These are phyloP conservation scores for Camponotus vicinus DNA, from an alignment of 1,140 invertebrate genomes.

Conservation along the genomic window DNA sequence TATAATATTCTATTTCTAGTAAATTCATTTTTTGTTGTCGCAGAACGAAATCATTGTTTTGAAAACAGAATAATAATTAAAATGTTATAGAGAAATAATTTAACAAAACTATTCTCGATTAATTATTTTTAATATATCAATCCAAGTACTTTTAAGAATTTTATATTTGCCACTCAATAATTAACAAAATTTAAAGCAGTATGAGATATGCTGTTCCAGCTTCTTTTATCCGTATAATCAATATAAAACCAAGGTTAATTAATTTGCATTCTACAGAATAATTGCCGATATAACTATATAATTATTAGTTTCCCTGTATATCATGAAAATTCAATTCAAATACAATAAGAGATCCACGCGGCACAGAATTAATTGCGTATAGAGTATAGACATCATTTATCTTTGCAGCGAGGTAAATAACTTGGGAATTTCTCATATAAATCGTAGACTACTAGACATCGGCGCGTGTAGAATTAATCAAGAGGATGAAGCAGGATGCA, in stretches of 20 bases:
- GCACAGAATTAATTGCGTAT: slow-evolving; percentile 12
- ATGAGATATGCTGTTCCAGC: background rate
- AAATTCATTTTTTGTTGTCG: background rate
- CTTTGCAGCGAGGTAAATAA: background rate
- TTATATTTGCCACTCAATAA: background rate
- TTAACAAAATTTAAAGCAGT: background rate
- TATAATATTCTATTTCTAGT: background rate
- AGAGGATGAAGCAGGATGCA: slow-evolving; percentile 26
- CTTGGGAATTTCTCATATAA: slow-evolving; percentile 20
- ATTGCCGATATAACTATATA: slow-evolving; percentile 9
- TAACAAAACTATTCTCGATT: background rate
- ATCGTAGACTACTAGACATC: background rate
- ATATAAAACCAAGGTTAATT: slow-evolving; percentile 17
- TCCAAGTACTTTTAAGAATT: background rate
- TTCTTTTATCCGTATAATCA: background rate
- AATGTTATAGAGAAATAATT: background rate
- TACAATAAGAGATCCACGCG: background rate
- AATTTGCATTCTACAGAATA: background rate
- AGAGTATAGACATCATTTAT: slow-evolving; percentile 9
- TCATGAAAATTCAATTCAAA: slow-evolving; percentile 1
- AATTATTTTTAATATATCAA: background rate
- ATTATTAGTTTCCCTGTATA: background rate
- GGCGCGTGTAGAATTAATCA: slow-evolving; percentile 11
- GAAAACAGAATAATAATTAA: background rate
- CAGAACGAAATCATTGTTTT: background rate